Evolutionary conservation across 2,797 vertebrate genomes (phyloP).

Genomic region (Cossypha caffra): DNA sequence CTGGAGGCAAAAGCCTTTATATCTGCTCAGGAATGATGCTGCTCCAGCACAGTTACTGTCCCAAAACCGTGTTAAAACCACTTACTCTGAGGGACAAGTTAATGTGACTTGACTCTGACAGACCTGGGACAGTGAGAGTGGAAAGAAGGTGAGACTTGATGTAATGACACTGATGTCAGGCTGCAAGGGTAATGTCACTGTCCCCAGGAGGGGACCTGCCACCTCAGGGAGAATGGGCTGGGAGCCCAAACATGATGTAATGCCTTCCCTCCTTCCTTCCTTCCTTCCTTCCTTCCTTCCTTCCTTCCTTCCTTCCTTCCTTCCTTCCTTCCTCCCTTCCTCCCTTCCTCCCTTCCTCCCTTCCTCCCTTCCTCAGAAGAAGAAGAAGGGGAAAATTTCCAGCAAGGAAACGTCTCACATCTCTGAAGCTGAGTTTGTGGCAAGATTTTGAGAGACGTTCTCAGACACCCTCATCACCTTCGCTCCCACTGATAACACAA

Average conservation of each 20-base stretch:
- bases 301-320: not conserved
- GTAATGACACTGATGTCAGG: not conserved
- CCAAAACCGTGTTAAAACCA: accelerated
- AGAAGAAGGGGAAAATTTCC: not conserved
- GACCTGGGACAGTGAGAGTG: not conserved
- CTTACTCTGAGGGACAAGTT: accelerated
- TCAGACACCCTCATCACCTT: not conserved
- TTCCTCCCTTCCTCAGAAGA: not conserved
- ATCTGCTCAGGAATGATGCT: not conserved
- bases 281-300: not conserved
- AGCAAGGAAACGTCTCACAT: not conserved
- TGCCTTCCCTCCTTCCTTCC: not conserved
- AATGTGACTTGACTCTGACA: accelerated
- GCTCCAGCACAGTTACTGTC: accelerated
- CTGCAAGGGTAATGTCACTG: not conserved
- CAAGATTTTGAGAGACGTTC: not conserved
- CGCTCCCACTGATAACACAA: not conserved
- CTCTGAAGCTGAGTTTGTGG: not conserved
- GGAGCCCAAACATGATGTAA: not conserved
- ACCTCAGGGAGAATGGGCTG: not conserved
- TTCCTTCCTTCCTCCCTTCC: not conserved
- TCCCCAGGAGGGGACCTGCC: not conserved
- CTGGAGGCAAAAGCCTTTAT: not conserved
- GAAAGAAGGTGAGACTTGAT: not conserved
- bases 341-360: no score